Conservation (phyloP, 2,113 vertebrate species). For the Danionella cerebrum region DNA sequence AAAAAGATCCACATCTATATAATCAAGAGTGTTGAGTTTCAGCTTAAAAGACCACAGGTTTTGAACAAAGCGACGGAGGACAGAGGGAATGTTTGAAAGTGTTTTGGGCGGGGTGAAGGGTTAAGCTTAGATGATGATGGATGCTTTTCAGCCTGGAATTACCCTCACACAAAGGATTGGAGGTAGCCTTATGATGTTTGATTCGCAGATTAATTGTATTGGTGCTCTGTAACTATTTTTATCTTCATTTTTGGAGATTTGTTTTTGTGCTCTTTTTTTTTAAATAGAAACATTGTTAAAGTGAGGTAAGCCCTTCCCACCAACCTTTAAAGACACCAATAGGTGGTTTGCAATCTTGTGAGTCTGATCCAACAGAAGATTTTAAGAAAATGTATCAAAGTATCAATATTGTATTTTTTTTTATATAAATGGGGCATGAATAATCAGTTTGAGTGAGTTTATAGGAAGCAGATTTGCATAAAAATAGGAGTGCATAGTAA, state of each 20-base stretch:
- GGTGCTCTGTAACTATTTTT: neutral
- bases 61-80: constrained; percentile 48
- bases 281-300: no score
- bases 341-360: no score
- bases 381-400: no score
- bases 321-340: no score
- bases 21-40: constrained; percentile 63
- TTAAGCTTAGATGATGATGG: constrained; percentile 31
- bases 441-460: no score
- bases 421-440: no score
- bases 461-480: no score
- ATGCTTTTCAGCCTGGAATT: constrained; percentile 20
- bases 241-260: neutral
- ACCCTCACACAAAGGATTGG: neutral
- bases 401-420: no score
- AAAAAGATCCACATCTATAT: constrained; percentile 31
- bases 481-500: no score
- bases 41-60: constrained; percentile 57
- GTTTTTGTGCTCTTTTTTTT: neutral
- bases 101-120: constrained; percentile 47
- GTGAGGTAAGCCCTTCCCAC: no score
- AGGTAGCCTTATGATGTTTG: neutral
- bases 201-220: neutral
- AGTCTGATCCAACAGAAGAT: no score
- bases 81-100: constrained; percentile 46